Conservation (phyloP, 2,888 invertebrate genomes). For the Penaeus monodon region DNA sequence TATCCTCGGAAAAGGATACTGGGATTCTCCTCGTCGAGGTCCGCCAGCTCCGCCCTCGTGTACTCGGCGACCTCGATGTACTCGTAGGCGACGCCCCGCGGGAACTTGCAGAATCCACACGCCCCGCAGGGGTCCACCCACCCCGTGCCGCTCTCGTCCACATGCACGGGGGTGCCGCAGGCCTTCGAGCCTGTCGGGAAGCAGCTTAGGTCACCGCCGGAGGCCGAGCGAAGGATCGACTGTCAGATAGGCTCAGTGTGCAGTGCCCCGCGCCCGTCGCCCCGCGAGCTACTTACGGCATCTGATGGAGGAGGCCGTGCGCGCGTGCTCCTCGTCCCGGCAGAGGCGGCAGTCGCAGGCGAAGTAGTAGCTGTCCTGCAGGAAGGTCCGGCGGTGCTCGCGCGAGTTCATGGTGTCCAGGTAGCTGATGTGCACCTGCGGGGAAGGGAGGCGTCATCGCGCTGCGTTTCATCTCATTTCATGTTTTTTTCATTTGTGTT, state of each 20-base stretch:
- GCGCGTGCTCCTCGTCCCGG: slow-evolving; percentile 67
- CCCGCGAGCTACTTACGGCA: slow-evolving; percentile 71
- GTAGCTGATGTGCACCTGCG: slow-evolving; percentile 85
- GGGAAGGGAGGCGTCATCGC: neutral
- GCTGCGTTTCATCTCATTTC: neutral
- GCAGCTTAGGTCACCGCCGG: neutral
- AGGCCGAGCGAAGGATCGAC: neutral
- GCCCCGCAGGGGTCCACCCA: slow-evolving; percentile 72
- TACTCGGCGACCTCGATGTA: slow-evolving; percentile 79
- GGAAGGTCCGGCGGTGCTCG: slow-evolving; percentile 78
- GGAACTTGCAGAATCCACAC: slow-evolving; percentile 76
- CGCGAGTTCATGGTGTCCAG: slow-evolving; percentile 85
- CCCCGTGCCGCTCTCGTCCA: slow-evolving; percentile 20
- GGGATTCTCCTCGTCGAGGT: slow-evolving; percentile 78
- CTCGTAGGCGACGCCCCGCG: slow-evolving; percentile 74
- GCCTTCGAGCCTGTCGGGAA: too few relatives aligned
- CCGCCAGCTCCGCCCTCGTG: slow-evolving; percentile 78
- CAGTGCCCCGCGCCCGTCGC: too few relatives aligned
- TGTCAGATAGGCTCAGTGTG: neutral
- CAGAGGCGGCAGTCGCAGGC: slow-evolving; percentile 86
- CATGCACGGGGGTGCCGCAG: slow-evolving; percentile 25
- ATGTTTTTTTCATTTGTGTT: too few relatives aligned
- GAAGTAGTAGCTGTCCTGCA: slow-evolving; percentile 87
- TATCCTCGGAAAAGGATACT: slow-evolving; percentile 77
- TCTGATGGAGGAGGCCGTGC: slow-evolving; percentile 71